A percentile compares a stretch with the other conserved stretches of the same genome.
These are phyloP conservation scores for Clostera curtula DNA, from an alignment of 2,888 invertebrate species.

Conservation along the genomic window DNA sequence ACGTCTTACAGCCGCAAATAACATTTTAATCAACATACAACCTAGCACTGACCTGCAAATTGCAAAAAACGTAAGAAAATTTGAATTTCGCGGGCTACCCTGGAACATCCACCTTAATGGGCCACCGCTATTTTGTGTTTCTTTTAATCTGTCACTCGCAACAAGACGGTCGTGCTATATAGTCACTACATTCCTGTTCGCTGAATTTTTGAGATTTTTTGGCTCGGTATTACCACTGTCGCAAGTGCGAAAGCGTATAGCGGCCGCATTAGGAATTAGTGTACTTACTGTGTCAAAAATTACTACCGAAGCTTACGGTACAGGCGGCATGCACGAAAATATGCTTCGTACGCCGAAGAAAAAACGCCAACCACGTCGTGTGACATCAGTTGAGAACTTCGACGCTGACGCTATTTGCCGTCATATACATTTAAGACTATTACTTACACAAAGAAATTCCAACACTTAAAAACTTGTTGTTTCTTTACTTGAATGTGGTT, in stretches of 20 bases:
- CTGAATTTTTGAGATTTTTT: no score
- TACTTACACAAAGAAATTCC: constrained; percentile 2
- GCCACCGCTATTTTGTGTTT: no score
- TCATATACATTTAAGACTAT: constrained; percentile 6
- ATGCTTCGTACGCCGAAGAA: constrained; percentile 5
- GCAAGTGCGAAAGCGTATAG: constrained; percentile 10
- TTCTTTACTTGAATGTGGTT: constrained; percentile 5
- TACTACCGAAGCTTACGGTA: constrained; percentile 4
- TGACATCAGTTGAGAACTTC: constrained; percentile 2
- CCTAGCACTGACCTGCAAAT: no score
- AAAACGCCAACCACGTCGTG: constrained; percentile 5
- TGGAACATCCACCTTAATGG: no score
- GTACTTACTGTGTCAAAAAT: constrained; percentile 4
- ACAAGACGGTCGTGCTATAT: no score
- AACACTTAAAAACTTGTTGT: constrained; percentile 1
- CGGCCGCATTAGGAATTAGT: constrained; percentile 8
- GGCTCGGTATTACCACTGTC: constrained; percentile 8
- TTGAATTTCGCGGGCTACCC: no score
- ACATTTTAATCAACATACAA: no score
- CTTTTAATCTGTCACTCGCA: no score
- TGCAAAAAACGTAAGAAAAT: no score
- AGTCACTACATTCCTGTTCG: no score
- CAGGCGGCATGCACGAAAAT: constrained; percentile 3
- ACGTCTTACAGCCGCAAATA: no score
- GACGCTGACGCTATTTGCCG: constrained; percentile 7